Base-by-base conservation (phyloP, 2,797 vertebrate genomes). In the Pampus argenteus region DNA sequence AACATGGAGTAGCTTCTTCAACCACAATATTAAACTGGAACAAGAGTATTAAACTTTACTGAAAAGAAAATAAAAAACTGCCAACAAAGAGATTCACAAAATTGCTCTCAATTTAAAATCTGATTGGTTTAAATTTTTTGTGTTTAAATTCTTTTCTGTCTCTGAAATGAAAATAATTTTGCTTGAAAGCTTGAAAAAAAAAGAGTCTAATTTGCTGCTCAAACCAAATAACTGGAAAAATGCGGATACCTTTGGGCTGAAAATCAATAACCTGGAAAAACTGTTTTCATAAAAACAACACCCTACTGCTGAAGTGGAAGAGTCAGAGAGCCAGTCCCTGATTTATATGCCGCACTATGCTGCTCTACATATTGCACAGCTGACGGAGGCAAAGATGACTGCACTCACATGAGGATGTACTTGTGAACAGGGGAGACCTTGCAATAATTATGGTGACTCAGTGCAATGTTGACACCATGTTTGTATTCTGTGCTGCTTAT, bases 371-470 rank as follows among this genome's bases (percentile, higher is more conserved):
- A 70, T 57, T 70, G 73, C 28, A n/a, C 71, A 82, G 70, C 50
- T 77, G 76, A 86, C 66, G 51, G 71, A 80, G 72, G 80, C 64
- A 71, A 69, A 78, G 75, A 84, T 60, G 76, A 85, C 74, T 78
- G 79, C 79, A 76, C 67, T 84, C 78, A 76, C 81, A 74, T 47
- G 78, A 85, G 82, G 66, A 78, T 82, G 71, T 42, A 45, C 76
- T 80, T 55, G 58, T 71, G 79, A 85, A 77, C 45, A 79, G 71
- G 65, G 56, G 52, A 67, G 66, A 81, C 75, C 76, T 84, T 66
- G 73, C 55, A 80, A 68, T 85, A 85, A 89, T 89, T 84, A 74
- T 68, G 75, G 76, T 78, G 73, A 82, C 72, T 87, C 87, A 82
- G 72, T 79, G 69, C 66, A 75, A 66, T 79, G 79, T 68, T 86